Percentiles rank a stretch among this genome's conserved stretches.
Evolutionary conservation across 2,113 vertebrate species (phyloP).

Genomic region (Megaceryle maxima): DNA sequence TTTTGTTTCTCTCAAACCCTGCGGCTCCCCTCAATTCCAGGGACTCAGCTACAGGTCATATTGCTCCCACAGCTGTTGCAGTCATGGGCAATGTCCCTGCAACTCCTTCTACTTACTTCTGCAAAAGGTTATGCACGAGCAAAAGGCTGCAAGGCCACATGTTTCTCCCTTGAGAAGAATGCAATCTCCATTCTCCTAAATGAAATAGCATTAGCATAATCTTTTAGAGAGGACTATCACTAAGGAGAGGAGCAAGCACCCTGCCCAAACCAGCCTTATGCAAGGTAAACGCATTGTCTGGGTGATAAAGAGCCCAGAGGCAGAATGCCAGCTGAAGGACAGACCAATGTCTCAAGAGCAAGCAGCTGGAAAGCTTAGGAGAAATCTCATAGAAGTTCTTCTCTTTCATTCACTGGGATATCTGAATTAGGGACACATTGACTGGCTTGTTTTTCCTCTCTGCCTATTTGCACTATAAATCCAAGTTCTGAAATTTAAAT

Average conservation of each 20-base stretch:
- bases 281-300: not conserved
- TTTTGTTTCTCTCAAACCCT: not conserved
- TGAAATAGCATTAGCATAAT: not conserved
- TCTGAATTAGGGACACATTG: not conserved
- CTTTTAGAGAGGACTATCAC: not conserved
- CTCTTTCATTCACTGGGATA: not conserved
- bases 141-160: not conserved
- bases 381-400: not conserved
- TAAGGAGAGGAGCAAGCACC: not conserved
- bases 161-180: not conserved
- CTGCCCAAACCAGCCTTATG: not conserved
- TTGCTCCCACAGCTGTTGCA: not conserved
- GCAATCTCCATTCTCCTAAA: not conserved
- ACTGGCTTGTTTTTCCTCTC: not conserved
- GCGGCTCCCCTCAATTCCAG: not conserved
- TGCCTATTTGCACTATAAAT: constrained; percentile 1
- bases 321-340: not conserved
- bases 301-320: not conserved
- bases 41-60: not conserved
- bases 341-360: not conserved
- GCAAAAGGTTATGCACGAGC: not conserved
- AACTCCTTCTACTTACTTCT: not conserved
- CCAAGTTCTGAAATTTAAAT: constrained; percentile 6
- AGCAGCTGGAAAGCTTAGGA: not conserved
- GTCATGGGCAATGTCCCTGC: not conserved